A percentile compares a stretch with the other conserved stretches of the same genome.
Evolutionary conservation across 2,888 invertebrate species (phyloP).

Genomic region (Therioaphis trifolii): DNA sequence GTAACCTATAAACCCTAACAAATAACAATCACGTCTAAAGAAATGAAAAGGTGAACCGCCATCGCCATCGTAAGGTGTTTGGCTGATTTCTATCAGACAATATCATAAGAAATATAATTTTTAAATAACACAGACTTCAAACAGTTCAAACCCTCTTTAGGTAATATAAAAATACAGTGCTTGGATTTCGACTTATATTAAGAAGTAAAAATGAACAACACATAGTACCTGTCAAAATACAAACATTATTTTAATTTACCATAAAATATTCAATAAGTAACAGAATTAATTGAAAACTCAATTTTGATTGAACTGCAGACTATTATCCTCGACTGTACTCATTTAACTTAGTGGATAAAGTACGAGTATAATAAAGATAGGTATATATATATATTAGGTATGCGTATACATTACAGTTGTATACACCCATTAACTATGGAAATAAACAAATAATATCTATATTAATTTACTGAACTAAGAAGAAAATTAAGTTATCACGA

Average conservation of each 20-base stretch:
- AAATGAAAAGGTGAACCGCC: conserved; percentile 8
- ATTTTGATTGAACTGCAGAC: no score
- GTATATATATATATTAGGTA: no score
- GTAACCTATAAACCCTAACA: not conserved
- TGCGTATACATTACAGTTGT: no score
- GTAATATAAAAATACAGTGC: not conserved
- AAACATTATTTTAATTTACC: not conserved
- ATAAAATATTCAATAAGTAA: not conserved
- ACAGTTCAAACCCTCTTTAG: conserved; percentile 29
- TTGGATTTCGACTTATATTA: not conserved
- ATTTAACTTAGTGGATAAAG: no score
- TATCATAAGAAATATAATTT: conserved; percentile 10
- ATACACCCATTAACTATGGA: no score
- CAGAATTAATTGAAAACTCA: not conserved
- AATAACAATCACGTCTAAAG: conserved; percentile 8
- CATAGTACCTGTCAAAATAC: not conserved
- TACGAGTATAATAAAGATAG: no score
- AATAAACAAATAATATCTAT: no score
- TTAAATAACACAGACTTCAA: conserved; percentile 20
- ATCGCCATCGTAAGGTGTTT: conserved; percentile 17
- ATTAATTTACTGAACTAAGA: no score
- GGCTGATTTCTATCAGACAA: conserved; percentile 6
- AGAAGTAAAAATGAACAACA: not conserved
- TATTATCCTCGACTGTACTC: no score
- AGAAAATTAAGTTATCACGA: no score